A percentile compares a stretch with the other conserved stretches of the same genome.
phyloP scores from a whole-genome alignment of 2,797 vertebrate genomes.

The Sebastiscus albofasciatus region DNA sequence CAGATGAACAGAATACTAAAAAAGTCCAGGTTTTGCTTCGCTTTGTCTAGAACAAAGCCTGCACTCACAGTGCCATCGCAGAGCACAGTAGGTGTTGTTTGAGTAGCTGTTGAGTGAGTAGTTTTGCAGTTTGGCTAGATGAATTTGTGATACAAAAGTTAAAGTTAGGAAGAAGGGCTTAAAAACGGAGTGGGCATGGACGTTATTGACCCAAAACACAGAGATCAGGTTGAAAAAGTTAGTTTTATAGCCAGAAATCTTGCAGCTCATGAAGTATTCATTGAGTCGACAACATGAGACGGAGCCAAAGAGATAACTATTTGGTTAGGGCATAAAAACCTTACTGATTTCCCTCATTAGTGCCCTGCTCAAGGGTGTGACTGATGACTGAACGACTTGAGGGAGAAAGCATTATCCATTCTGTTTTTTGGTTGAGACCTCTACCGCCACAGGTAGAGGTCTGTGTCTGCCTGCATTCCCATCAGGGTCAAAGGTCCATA shows the following conservation, averaged over 20 bases:
- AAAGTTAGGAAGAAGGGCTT: background rate
- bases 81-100: constrained; percentile 9
- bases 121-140: background rate
- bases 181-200: background rate
- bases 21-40: constrained; percentile 17
- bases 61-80: constrained; percentile 12
- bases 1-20: constrained; percentile 44
- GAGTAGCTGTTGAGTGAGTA: background rate
- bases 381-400: background rate
- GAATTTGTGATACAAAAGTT: constrained; percentile 1
- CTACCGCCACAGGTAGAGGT: background rate
- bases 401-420: constrained; percentile 1
- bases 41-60: constrained; percentile 19
- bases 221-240: background rate
- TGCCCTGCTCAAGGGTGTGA: background rate
- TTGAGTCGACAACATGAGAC: background rate
- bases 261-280: background rate
- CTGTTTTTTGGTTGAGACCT: background rate
- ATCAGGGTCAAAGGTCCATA: background rate
- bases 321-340: background rate
- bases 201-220: background rate
- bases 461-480: background rate
- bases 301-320: background rate
- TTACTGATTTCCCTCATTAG: background rate
- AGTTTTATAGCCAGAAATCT: background rate